phyloP scores from a whole-genome alignment of 2,888 invertebrate genomes.

The Abrostola tripartita region DNA sequence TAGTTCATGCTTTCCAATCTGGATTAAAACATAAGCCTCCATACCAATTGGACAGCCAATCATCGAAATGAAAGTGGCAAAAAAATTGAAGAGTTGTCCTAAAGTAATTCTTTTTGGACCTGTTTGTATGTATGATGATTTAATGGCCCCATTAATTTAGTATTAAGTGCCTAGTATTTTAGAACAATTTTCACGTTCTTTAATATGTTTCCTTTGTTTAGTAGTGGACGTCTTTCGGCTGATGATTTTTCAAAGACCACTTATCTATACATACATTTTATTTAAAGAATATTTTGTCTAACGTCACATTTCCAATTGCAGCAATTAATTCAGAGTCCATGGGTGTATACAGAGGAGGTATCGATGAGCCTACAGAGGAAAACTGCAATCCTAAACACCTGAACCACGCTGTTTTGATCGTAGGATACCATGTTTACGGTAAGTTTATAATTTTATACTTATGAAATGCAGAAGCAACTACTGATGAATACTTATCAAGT shows the following conservation, averaged over 20 bases:
- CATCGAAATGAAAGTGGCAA: not conserved
- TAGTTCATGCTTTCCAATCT: not conserved
- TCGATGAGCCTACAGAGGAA: constrained; percentile 66
- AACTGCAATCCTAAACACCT: constrained; percentile 51
- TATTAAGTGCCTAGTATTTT: too few species aligned
- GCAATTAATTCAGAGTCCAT: constrained; percentile 70
- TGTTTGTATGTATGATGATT: too few species aligned
- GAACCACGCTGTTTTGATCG: constrained; percentile 46
- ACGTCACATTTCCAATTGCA: constrained; percentile 39
- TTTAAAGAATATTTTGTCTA: not conserved
- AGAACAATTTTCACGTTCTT: too few species aligned
- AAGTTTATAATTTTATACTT: not conserved
- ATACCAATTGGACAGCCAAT: not conserved
- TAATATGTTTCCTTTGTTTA: too few species aligned
- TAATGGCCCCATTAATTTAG: too few species aligned
- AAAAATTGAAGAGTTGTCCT: too few species aligned
- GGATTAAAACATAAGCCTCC: not conserved
- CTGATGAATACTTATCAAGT: too few species aligned
- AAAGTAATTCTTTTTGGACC: too few species aligned
- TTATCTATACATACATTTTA: too few species aligned
- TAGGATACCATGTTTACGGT: constrained; percentile 37
- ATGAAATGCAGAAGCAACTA: too few species aligned
- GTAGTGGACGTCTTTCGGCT: too few species aligned
- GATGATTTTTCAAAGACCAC: too few species aligned
- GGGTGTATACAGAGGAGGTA: constrained; percentile 50